Evolutionary conservation across 2,113 vertebrate genomes (phyloP).

Genomic region (Labeo catla): DNA sequence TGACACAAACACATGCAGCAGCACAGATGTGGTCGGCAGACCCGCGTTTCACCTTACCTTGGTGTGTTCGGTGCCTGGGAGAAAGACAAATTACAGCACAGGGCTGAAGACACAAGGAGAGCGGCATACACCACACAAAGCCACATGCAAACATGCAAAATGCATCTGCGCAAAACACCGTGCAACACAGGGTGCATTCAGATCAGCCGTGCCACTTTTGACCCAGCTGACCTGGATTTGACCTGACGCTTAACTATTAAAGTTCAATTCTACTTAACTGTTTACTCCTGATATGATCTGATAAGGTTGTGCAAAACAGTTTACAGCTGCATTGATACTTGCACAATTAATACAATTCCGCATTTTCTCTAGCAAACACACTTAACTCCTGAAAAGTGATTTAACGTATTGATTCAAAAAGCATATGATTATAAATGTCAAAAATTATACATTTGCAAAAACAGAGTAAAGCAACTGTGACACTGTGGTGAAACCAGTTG

Average conservation of each 20-base stretch:
- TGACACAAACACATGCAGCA: slow-evolving; percentile 67
- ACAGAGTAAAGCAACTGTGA: not conserved
- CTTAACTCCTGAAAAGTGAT: not conserved
- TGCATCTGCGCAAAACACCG: not conserved
- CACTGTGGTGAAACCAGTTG: not conserved
- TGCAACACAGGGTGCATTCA: not conserved
- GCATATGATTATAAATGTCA: not conserved
- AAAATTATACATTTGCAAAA: not conserved
- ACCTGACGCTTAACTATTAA: not conserved
- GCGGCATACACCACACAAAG: slow-evolving; percentile 7
- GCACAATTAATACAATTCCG: not conserved
- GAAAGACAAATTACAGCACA: slow-evolving; percentile 71
- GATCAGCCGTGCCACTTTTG: not conserved
- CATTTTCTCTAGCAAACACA: not conserved
- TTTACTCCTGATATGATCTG: not conserved
- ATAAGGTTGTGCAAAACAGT: not conserved
- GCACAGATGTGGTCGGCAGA: slow-evolving; percentile 61
- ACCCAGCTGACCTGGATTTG: not conserved
- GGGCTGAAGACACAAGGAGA: slow-evolving; percentile 44
- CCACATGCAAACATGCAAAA: slow-evolving; percentile 42
- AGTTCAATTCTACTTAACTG: not conserved
- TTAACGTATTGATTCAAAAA: not conserved
- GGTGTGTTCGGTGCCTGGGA: slow-evolving; percentile 70
- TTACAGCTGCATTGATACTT: not conserved
- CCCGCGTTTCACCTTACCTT: slow-evolving; percentile 72